A percentile compares a stretch with the other conserved stretches of the same genome.
Conservation (phyloP, 2,113 vertebrate species). For the Gasterosteus nipponicus region DNA sequence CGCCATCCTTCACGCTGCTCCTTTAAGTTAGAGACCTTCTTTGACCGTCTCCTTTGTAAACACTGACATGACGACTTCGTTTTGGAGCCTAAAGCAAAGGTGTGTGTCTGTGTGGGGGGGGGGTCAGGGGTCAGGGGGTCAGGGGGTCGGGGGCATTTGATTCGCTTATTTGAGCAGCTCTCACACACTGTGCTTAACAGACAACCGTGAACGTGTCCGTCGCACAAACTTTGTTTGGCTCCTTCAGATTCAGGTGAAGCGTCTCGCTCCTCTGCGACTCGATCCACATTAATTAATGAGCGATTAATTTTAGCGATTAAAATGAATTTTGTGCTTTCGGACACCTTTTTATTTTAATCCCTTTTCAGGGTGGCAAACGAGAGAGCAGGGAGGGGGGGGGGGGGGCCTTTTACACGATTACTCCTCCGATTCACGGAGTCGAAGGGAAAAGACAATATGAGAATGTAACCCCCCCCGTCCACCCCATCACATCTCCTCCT, state of each 20-base stretch:
- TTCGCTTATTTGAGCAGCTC: neutral
- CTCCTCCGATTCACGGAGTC: conserved; percentile 30
- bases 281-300: conserved; percentile 27
- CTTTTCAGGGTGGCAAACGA: neutral
- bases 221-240: neutral
- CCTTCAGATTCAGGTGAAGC: neutral
- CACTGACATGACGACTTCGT: neutral
- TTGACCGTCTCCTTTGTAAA: neutral
- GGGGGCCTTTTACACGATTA: conserved; percentile 53
- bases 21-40: neutral
- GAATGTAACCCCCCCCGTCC: neutral
- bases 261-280: neutral
- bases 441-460: conserved; percentile 29
- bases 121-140: too few relatives aligned
- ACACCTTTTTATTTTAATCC: conserved; percentile 30
- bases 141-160: conserved; percentile 8
- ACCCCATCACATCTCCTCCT: too few relatives aligned
- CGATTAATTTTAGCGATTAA: neutral
- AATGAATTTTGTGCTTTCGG: neutral
- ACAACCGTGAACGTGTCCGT: neutral
- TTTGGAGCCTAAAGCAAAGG: neutral
- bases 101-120: neutral
- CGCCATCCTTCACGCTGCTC: neutral
- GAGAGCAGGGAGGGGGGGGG: conserved; percentile 10
- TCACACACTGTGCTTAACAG: neutral